Conservation (phyloP, 2,888 invertebrate genomes). For the Morpho deidamia region DNA sequence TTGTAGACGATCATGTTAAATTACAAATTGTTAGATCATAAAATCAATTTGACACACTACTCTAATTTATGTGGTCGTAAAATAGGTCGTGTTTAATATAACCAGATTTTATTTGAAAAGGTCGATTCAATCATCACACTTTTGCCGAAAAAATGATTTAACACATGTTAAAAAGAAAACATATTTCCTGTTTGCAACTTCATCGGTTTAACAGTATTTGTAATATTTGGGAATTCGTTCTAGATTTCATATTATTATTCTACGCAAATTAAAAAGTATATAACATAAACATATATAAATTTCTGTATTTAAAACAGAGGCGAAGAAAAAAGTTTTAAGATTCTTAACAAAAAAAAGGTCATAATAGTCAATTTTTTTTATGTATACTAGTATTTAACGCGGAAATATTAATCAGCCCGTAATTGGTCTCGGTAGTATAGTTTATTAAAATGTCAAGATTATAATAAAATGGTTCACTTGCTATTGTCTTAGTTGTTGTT, state of each 20-base stretch:
- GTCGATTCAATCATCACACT: neutral
- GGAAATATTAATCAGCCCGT: neutral
- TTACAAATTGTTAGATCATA: neutral
- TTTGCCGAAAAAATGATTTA: neutral
- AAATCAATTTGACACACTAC: neutral
- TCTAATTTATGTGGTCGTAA: slow-evolving; percentile 1
- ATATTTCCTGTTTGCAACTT: too few species aligned
- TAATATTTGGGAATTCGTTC: too few species aligned
- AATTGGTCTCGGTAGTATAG: neutral
- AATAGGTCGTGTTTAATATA: neutral
- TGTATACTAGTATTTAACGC: neutral
- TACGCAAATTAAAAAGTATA: too few species aligned
- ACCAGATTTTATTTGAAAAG: slow-evolving; percentile 2
- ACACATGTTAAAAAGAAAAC: neutral
- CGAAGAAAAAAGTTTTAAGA: too few species aligned
- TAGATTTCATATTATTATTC: too few species aligned
- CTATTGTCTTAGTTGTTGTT: too few species aligned
- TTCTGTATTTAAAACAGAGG: too few species aligned
- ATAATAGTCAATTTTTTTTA: neutral
- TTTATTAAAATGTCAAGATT: slow-evolving; percentile 6
- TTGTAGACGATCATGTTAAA: too few species aligned
- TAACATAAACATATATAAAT: too few species aligned
- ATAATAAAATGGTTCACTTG: neutral
- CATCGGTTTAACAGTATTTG: too few species aligned
- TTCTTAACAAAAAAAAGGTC: too few species aligned